Conservation (phyloP, 2,113 vertebrate genomes). For the Anhinga anhinga region DNA sequence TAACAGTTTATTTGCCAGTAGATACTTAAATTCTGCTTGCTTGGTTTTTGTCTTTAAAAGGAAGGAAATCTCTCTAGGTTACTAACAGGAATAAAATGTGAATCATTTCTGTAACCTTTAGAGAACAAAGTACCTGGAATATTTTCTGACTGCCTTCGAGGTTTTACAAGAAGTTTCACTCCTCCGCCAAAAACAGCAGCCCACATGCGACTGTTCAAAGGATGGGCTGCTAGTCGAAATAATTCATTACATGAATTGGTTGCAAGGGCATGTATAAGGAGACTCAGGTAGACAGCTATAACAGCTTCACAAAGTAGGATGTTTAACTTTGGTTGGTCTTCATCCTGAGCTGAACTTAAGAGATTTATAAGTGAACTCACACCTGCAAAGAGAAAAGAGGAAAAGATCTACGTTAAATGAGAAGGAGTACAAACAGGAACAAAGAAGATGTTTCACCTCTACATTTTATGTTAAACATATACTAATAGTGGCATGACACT, state of each 20-base stretch:
- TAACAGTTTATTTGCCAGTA: neutral
- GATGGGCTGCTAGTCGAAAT: slow-evolving; percentile 94
- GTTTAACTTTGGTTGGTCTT: slow-evolving; percentile 90
- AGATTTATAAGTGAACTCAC: slow-evolving; percentile 94
- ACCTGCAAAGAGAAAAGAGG: slow-evolving; percentile 71
- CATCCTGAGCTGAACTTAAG: slow-evolving; percentile 87
- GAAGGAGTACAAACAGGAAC: neutral
- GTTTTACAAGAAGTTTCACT: slow-evolving; percentile 90
- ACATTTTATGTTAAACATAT: neutral
- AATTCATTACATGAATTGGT: slow-evolving; percentile 92
- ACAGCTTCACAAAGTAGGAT: slow-evolving; percentile 93
- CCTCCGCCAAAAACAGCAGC: slow-evolving; percentile 96
- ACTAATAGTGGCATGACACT: neutral
- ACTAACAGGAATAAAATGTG: neutral
- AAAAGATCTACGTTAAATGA: neutral
- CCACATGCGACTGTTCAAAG: slow-evolving; percentile 95
- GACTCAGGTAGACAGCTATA: slow-evolving; percentile 91
- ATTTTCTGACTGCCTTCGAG: slow-evolving; percentile 85
- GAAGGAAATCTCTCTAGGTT: neutral
- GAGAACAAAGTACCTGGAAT: slow-evolving; percentile 81
- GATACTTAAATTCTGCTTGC: neutral
- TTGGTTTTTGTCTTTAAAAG: neutral
- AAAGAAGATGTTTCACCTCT: neutral
- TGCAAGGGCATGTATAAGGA: slow-evolving; percentile 92
- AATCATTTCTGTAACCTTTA: too few relatives aligned